These are phyloP conservation scores for Sussaba pulchella DNA, from an alignment of 2,888 invertebrate species.

Conservation along the genomic window DNA sequence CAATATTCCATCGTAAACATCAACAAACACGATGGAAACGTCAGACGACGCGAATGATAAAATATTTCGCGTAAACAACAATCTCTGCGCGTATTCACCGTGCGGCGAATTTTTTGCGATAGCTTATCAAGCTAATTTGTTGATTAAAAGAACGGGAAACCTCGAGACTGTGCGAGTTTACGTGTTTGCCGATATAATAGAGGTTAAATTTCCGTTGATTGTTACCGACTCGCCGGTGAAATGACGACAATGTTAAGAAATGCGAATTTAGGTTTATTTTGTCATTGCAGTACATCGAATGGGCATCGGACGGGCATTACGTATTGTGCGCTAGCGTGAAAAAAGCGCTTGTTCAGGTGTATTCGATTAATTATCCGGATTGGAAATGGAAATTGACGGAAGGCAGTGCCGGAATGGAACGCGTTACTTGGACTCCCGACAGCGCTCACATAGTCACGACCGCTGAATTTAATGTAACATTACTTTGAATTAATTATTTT, in stretches of 20 bases:
- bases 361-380: conserved; percentile 84
- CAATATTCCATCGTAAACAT: conserved; percentile 36
- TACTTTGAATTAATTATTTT: background rate
- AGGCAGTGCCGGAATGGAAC: conserved; percentile 85
- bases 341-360: conserved; percentile 82
- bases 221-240: no score
- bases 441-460: conserved; percentile 85
- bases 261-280: no score
- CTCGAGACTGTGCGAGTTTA: conserved; percentile 74
- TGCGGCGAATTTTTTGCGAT: conserved; percentile 76
- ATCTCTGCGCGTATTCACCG: conserved; percentile 76
- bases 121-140: conserved; percentile 77
- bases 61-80: conserved; percentile 73
- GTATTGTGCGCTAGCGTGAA: conserved; percentile 80
- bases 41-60: conserved; percentile 28
- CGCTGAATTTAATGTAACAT: conserved; percentile 85
- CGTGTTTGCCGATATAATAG: conserved; percentile 77
- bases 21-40: conserved; percentile 48
- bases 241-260: no score
- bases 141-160: conserved; percentile 73
- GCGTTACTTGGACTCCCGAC: conserved; percentile 85
- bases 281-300: conserved; percentile 79
- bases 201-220: conserved; percentile 78
- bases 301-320: conserved; percentile 82
- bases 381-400: conserved; percentile 86